Evolutionary conservation across 2,888 invertebrate species (phyloP).

Genomic region (Diogma glabrata): DNA sequence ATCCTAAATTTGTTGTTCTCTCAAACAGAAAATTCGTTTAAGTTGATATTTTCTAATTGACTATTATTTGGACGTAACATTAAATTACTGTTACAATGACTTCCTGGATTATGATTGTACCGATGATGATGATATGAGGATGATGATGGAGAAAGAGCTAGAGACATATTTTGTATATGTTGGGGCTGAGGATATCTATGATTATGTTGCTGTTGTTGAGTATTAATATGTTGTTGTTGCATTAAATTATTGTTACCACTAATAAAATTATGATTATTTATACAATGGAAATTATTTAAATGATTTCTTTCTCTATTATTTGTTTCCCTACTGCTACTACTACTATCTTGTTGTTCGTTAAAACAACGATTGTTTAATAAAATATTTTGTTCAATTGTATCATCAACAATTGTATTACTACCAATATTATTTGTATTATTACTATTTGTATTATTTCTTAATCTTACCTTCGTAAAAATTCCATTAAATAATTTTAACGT

Average conservation of each 20-base stretch:
- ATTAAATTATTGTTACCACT: constrained; percentile 14
- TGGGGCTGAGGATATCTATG: constrained; percentile 23
- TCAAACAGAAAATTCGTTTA: constrained; percentile 6
- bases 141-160: not conserved
- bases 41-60: constrained; percentile 5
- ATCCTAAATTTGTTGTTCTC: no score
- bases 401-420: not conserved
- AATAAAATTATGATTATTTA: constrained; percentile 14
- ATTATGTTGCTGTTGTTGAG: constrained; percentile 15
- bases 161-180: not conserved
- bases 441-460: constrained; percentile 15
- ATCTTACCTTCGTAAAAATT: constrained; percentile 35
- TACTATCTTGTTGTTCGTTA: no score
- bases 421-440: constrained; percentile 12
- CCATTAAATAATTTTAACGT: constrained; percentile 35
- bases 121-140: constrained; percentile 6
- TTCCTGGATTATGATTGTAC: constrained; percentile 17
- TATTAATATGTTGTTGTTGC: constrained; percentile 13
- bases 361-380: no score
- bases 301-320: constrained; percentile 5
- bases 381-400: constrained; percentile 2
- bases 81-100: constrained; percentile 18
- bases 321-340: no score
- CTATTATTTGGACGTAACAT: constrained; percentile 2
- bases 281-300: constrained; percentile 15